A percentile compares a stretch with the other conserved stretches of the same genome.
Evolutionary conservation across 2,797 vertebrate genomes (phyloP).

Genomic region (Cirrhinus molitorella): DNA sequence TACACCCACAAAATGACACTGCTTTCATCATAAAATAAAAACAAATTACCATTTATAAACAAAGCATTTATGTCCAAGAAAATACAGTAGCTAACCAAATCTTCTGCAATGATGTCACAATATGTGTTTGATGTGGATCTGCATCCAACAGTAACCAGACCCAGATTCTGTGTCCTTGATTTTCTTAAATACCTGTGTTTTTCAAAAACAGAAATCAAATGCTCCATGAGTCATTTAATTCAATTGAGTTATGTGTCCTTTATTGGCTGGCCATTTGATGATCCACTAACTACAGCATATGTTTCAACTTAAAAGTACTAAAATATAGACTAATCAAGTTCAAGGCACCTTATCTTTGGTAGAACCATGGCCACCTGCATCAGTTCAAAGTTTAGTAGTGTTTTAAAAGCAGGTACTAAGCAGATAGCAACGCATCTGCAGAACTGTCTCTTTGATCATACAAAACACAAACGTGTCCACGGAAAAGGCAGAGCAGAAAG

Average conservation of each 20-base stretch:
- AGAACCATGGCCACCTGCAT: conserved; percentile 42
- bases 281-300: conserved; percentile 33
- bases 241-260: conserved; percentile 25
- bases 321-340: conserved; percentile 41
- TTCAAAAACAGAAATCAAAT: conserved; percentile 13
- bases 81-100: conserved; percentile 51
- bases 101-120: conserved; percentile 36
- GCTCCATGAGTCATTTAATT: conserved; percentile 13
- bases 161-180: conserved; percentile 9
- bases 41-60: conserved; percentile 34
- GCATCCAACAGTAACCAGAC: conserved; percentile 1
- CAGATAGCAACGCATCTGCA: conserved; percentile 32
- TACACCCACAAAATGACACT: conserved; percentile 20
- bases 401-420: conserved; percentile 49
- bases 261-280: conserved; percentile 33
- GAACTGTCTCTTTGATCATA: conserved; percentile 33
- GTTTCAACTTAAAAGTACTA: conserved; percentile 40
- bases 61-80: neutral
- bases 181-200: conserved; percentile 35
- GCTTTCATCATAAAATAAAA: conserved; percentile 28
- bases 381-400: conserved; percentile 55
- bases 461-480: neutral
- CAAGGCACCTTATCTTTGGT: conserved; percentile 52
- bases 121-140: conserved; percentile 15
- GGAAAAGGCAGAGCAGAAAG: conserved; percentile 21